Base-by-base conservation (phyloP, 1,140 invertebrate species). In the Aphis gossypii region DNA sequence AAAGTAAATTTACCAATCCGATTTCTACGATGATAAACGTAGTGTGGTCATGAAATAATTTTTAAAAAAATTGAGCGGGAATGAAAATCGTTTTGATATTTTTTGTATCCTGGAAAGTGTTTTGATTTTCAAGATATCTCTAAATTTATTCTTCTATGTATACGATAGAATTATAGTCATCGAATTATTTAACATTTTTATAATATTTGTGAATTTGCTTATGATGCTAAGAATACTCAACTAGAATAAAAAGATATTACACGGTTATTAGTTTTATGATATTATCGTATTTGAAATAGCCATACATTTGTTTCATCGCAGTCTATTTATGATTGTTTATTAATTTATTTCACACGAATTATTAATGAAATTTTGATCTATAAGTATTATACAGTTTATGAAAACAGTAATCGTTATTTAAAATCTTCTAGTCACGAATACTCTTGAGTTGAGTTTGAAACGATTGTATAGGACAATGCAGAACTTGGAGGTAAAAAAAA, bases 341-440 rank as follows among this genome's bases (percentile, higher is more conserved):
- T 84, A 41, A 84, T 84, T 84, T 84, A 84, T 84, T 84, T 41
- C 41, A 44, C 38, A 41, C 23, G 23, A 84, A 1, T 44, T 25
- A 44, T 25, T 84, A 84, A 25, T 84, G 1, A 2, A 41, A 84
- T 41, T 41, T 48, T n/a, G 30, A 87, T 87, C 1, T 46, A 46
- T 7, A 8, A 46, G 46, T 41, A 46, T 4, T 44, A 44, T 30
- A 87, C 84, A 30, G 18, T 87, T 87, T 87, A 46, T 46, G 30
- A 48, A 87, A 87, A 87, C 11, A 30, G 11, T 48, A 46, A 87
- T 87, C 44, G 41, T 18, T 48, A 11, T 87, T 46, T 44, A 46
- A 30, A 44, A 86, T 87, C 30, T 20, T 88, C 46, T 35, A 35
- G 86, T 88, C 86, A 88, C 86, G 86, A 21, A 88, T 46, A 88